Evolutionary conservation across 2,113 vertebrate genomes (phyloP), one percentile per base, ranked within the genome.

Genomic region (Felis chaus): DNA sequence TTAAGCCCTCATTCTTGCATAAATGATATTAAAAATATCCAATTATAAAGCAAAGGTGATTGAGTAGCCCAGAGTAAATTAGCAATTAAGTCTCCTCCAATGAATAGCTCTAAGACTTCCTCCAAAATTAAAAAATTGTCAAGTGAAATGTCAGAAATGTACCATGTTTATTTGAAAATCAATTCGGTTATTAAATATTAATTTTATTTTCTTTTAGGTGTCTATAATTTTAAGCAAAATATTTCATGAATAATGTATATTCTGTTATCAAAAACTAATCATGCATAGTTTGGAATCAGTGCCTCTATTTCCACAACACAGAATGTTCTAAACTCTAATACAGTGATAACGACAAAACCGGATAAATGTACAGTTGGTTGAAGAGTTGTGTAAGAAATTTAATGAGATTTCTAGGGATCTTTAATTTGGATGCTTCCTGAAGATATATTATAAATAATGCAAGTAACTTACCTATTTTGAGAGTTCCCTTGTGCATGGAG

Each of bases 191-290:
- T 61, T 87, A 5, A 48, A 19, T 73, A 89, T 55, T 94, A 57
- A 81, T 69, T 87, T 91, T 57, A n/a, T 74, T 11, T 92, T 25
- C 31, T 50, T 89, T 94, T 48, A n/a, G 1, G 8, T 65, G 4
- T n/a, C 80, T 91, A 8, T 95, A 82, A 68, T 41, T 80, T 87
- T 29, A 73, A 96, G 25, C 83, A 88, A 91, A 97, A 76, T 74
- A 68, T 89, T 92, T 83, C 53, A 71, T 80, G 36, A 89, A 48
- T 14, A 69, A 33, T 39, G 61, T 5, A 61, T 55, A 9, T 27
- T 87, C n/a, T 83, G 1, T 61, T 45, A 88, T 63, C 73, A 68
- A n/a, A 85, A 73, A 93, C 66, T 57, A 90, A 68, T 61, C 1
- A 61, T 69, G 41, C 12, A 7, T 53, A 50, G 12, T 91, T 69